Percentiles rank a stretch among this genome's conserved stretches.
Evolutionary conservation across 2,888 invertebrate species (phyloP).

Genomic region (Petrolisthes manimaculis): DNA sequence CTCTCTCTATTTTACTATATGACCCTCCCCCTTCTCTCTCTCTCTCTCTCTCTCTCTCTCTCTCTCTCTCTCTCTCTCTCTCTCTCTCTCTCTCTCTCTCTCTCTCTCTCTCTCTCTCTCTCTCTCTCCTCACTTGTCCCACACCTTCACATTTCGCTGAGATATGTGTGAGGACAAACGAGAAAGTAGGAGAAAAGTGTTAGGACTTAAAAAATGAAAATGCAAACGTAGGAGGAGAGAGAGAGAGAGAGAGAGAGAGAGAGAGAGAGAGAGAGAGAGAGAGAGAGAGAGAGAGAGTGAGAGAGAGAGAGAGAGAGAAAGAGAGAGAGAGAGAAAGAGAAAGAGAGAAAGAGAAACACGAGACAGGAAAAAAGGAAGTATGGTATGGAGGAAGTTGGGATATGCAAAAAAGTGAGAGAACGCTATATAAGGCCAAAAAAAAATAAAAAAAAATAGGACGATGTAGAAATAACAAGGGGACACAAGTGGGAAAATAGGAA

Average conservation of each 20-base stretch:
- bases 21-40: not conserved
- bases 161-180: not conserved
- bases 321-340: constrained; percentile 14
- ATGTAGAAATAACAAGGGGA: too few species aligned
- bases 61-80: constrained; percentile 6
- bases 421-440: too few species aligned
- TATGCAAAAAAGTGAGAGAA: too few species aligned
- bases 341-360: not conserved
- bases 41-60: not conserved
- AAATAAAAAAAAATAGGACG: too few species aligned
- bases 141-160: not conserved
- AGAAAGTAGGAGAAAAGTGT: not conserved
- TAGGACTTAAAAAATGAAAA: not conserved
- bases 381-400: too few species aligned
- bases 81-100: not conserved
- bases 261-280: not conserved
- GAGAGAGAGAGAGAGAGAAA: constrained; percentile 11
- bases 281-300: not conserved
- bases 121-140: not conserved
- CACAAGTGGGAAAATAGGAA: too few species aligned
- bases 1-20: too few species aligned
- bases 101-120: constrained; percentile 10
- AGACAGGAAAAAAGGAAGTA: not conserved
- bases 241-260: not conserved
- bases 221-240: not conserved